phyloP scores from a whole-genome alignment of 2,797 vertebrate genomes.

The Triplophysa yarkandensis region DNA sequence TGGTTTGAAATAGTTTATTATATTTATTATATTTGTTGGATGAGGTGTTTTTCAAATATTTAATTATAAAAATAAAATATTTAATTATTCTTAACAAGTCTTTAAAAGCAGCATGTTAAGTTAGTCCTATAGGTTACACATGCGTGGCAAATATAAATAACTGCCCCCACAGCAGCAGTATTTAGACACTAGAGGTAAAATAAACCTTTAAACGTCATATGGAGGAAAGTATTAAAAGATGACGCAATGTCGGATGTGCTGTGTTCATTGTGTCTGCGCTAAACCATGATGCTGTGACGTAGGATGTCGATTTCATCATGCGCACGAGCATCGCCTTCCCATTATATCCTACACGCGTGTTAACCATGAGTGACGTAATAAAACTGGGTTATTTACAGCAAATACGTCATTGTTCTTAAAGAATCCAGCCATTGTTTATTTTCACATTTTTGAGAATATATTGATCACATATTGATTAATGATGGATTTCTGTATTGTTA shows the following conservation, averaged over 20 bases:
- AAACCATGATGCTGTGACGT: slow-evolving; percentile 48
- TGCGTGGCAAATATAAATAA: not conserved
- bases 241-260: slow-evolving; percentile 37
- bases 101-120: too few relatives aligned
- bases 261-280: not conserved
- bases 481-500: not conserved
- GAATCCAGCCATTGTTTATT: too few relatives aligned
- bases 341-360: not conserved
- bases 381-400: not conserved
- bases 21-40: too few relatives aligned
- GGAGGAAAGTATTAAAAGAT: not conserved
- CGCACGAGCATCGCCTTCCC: not conserved
- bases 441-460: not conserved
- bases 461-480: not conserved
- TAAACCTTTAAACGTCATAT: not conserved
- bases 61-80: too few relatives aligned
- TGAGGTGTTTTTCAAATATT: too few relatives aligned
- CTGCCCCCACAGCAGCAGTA: not conserved
- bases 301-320: slow-evolving; percentile 34
- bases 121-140: too few relatives aligned
- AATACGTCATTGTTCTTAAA: not conserved
- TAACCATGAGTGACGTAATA: too few relatives aligned
- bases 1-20: too few relatives aligned
- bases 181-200: not conserved
- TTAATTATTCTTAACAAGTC: too few relatives aligned